Percentiles rank a stretch among this genome's conserved stretches.
These are phyloP conservation scores for Anguilla japonica DNA, from an alignment of 2,113 vertebrate genomes.

Conservation along the genomic window DNA sequence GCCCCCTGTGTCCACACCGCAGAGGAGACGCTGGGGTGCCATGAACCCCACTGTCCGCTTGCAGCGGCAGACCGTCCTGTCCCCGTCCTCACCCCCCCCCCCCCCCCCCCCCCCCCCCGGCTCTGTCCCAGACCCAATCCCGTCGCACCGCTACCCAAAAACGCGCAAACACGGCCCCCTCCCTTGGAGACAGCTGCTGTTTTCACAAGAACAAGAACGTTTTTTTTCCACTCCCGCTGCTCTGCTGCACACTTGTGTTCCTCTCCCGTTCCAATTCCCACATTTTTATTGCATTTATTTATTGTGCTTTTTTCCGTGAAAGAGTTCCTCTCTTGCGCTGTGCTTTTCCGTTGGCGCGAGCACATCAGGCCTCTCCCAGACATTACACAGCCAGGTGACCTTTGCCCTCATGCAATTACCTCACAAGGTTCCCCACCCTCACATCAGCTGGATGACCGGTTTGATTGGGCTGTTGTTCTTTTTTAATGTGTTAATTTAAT, in stretches of 20 bases:
- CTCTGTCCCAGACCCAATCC: no score
- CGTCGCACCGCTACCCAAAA: not conserved
- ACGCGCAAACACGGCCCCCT: not conserved
- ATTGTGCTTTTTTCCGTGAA: not conserved
- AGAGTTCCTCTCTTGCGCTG: not conserved
- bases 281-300: not conserved
- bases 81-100: not conserved
- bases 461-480: not conserved
- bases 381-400: not conserved
- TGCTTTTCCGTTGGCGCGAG: not conserved
- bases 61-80: not conserved
- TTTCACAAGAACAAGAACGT: not conserved
- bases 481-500: not conserved
- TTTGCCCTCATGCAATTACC: not conserved
- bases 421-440: not conserved
- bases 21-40: not conserved
- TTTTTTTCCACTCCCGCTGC: not conserved
- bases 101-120: no score
- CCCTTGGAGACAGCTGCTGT: constrained; percentile 16
- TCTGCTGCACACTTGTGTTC: not conserved
- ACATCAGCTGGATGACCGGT: not conserved
- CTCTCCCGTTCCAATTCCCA: not conserved
- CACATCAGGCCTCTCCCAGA: not conserved
- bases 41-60: not conserved
- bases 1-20: not conserved